Conservation (phyloP, 2,797 vertebrate species). For the Luscinia megarhynchos region DNA sequence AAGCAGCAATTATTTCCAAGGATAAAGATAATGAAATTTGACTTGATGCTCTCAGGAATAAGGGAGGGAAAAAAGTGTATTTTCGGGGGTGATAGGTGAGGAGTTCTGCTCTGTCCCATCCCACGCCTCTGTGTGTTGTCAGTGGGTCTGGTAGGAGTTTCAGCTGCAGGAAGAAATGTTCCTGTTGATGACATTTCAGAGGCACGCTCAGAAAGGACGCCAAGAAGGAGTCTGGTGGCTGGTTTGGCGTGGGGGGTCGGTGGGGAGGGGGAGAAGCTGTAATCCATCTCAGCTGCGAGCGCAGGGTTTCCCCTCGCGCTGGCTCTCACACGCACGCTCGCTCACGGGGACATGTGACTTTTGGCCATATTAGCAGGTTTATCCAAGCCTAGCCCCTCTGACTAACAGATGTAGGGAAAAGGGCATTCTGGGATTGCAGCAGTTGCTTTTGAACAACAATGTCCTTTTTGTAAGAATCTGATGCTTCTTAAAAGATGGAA, state of each 20-base stretch:
- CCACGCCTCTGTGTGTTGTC: neutral
- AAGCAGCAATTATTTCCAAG: constrained; percentile 9
- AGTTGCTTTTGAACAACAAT: constrained; percentile 76
- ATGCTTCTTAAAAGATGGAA: constrained; percentile 78
- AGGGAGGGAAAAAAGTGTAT: neutral
- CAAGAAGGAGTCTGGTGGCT: neutral
- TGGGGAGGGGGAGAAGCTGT: neutral
- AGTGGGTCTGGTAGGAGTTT: neutral
- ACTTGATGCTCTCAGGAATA: neutral
- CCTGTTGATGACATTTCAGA: constrained; percentile 9
- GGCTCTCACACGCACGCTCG: neutral
- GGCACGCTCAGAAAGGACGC: neutral
- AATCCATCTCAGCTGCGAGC: neutral
- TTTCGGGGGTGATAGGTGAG: neutral
- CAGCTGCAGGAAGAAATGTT: neutral
- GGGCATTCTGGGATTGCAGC: constrained; percentile 73
- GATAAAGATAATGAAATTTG: constrained; percentile 6
- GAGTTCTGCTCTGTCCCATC: neutral
- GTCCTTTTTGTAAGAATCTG: constrained; percentile 78
- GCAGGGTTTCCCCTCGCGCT: neutral
- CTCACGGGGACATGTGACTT: constrained; percentile 30
- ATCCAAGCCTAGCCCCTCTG: constrained; percentile 57
- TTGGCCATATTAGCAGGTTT: constrained; percentile 63
- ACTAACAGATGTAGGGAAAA: constrained; percentile 73
- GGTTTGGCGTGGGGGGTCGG: neutral